These are phyloP conservation scores for Taxidea taxus DNA, from an alignment of 2,113 vertebrate genomes.

Conservation along the genomic window DNA sequence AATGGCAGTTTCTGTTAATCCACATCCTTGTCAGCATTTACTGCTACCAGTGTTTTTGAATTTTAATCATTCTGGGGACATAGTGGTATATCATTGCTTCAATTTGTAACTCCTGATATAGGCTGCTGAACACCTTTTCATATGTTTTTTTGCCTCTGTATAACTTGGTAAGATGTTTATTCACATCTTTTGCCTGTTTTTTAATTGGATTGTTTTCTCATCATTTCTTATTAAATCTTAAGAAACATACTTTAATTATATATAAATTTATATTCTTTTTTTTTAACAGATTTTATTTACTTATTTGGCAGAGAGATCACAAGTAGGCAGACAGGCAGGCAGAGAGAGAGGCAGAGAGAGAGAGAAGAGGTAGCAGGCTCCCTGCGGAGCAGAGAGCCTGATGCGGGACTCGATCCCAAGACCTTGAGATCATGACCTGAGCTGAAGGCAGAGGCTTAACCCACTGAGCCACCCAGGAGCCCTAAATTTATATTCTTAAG, in stretches of 20 bases:
- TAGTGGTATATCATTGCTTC: background rate
- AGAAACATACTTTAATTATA: background rate
- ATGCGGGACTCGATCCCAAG: no score
- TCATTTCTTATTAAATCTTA: background rate
- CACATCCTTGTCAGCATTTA: background rate
- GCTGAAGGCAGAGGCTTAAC: no score
- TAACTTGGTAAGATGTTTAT: background rate
- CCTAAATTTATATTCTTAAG: background rate
- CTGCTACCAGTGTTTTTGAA: no score
- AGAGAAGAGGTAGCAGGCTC: no score
- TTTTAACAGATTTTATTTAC: no score
- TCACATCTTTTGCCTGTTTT: background rate
- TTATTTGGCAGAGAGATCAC: no score
- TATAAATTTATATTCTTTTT: background rate
- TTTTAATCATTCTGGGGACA: background rate
- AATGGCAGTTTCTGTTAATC: background rate
- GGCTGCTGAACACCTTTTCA: background rate
- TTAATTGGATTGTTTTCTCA: background rate
- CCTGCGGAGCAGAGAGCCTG: no score
- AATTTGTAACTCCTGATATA: background rate
- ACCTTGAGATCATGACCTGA: no score
- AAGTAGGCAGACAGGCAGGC: no score
- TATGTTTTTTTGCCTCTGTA: background rate
- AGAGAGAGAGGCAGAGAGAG: no score
- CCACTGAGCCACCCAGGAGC: no score